Percentiles rank a stretch among this genome's conserved stretches.
Evolutionary conservation across 2,888 invertebrate genomes (phyloP).

Genomic region (Andrena trimmerana): DNA sequence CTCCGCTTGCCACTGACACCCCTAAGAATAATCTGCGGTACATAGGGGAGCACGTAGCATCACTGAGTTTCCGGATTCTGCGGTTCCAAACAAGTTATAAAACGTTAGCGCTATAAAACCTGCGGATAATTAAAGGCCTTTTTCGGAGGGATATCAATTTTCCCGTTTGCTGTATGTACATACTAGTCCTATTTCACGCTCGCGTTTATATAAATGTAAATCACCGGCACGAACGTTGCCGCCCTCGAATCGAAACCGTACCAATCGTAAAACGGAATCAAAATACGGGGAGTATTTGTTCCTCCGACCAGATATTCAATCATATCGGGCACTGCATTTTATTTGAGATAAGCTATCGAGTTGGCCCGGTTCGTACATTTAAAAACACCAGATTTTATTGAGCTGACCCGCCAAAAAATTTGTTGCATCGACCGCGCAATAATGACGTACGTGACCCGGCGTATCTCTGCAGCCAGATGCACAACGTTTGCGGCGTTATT

Average conservation of each 20-base stretch:
- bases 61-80: neutral
- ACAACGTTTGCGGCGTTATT: conserved; percentile 71
- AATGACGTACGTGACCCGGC: conserved; percentile 69
- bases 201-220: conserved; percentile 55
- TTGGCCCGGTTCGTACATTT: conserved; percentile 41
- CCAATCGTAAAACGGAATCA: conserved; percentile 50
- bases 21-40: neutral
- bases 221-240: conserved; percentile 21
- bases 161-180: neutral
- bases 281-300: conserved; percentile 51
- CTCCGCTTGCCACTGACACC: neutral
- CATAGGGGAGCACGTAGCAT: too few species aligned
- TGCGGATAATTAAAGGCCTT: conserved; percentile 15
- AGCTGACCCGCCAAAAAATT: conserved; percentile 58
- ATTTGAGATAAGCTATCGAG: conserved; percentile 63
- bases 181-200: neutral
- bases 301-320: conserved; percentile 59
- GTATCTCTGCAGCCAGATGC: conserved; percentile 72
- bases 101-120: neutral
- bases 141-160: conserved; percentile 4
- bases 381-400: conserved; percentile 65
- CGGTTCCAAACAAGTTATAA: neutral
- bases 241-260: conserved; percentile 44
- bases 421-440: conserved; percentile 62
- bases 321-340: conserved; percentile 58